Evolutionary conservation across 2,888 invertebrate species (phyloP), one percentile per base, ranked within the genome.

Genomic region (Temnothorax unifasciatus): DNA sequence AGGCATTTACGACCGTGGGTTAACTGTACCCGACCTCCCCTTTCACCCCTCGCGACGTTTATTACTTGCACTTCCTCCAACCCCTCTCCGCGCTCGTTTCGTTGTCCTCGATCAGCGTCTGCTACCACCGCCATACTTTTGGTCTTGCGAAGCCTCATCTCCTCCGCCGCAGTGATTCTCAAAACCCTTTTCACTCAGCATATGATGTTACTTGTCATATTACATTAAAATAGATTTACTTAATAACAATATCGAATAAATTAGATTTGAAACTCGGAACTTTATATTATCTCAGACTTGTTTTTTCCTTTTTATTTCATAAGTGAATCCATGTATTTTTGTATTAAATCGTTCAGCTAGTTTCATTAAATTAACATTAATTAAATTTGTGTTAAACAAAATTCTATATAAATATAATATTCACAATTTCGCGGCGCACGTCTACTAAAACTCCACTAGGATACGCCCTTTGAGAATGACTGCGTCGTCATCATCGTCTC

Each of bases 1-100:
- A 74, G 81, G 50, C 83, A 81, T 87, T 87, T 82, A 83, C 82
- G 85, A 84, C 54, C 75, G 38, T 54, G 73, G 59, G 59, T 84
- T 74, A 77, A 64, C 75, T 81, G 68, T 69, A 79, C 50, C 77
- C 41, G 41, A 34, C 44, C 63, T 47, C 47, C 8, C 38, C 64
- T 38, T 77, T 71, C 66, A 9, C 38, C 66, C 84, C 76, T 75
- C 66, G 74, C 59, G 66, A 87, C 50, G 57, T 82, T 85, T 86
- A 86, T 83, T 86, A 77, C 83, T 54, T 57, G 59, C 25, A 64
- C 76, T 85, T 77, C 82, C 83, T 77, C 47, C 52, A 52, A 50
- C 57, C 75, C 64, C 54, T 71, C 38, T 34, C 52, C 13, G 25
- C 34, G 38, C 1, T 61, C 69, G 66, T 59, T 57, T 29, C 41